Percentiles rank a stretch among this genome's conserved stretches.
Conservation (phyloP, 2,113 vertebrate species). For the Otolemur garnettii region DNA sequence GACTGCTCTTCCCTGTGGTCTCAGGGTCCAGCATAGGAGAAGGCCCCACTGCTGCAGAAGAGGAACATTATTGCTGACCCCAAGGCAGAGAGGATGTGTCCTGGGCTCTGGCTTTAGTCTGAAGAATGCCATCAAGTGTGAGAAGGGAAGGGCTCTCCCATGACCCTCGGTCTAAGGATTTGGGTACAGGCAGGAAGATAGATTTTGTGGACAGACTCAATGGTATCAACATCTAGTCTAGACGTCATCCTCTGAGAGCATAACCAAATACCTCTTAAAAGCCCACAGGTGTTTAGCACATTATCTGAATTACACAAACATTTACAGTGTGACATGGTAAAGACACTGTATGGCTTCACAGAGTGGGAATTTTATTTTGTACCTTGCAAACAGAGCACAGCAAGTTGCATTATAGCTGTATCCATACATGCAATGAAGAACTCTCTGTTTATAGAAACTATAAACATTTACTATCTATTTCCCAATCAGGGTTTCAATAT, state of each 20-base stretch:
- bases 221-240: not conserved
- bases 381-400: conserved; percentile 10
- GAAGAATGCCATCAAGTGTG: not conserved
- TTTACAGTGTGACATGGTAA: not conserved
- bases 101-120: not conserved
- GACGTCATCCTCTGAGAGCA: not conserved
- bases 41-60: not conserved
- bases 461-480: conserved; percentile 55
- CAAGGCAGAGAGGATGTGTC: not conserved
- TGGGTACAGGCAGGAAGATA: not conserved
- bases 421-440: conserved; percentile 26
- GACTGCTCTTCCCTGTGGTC: not conserved
- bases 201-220: not conserved
- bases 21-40: not conserved
- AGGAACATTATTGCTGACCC: too few species aligned
- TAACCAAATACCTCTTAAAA: conserved; percentile 9
- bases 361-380: conserved; percentile 27
- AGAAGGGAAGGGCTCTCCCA: not conserved
- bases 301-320: not conserved
- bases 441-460: conserved; percentile 47
- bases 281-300: not conserved
- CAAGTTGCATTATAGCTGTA: conserved; percentile 54
- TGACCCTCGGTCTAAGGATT: not conserved
- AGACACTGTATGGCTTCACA: not conserved
- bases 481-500: conserved; percentile 65